Evolutionary conservation across 1,140 invertebrate species (phyloP).

Genomic region (Monochamus saltuarius): DNA sequence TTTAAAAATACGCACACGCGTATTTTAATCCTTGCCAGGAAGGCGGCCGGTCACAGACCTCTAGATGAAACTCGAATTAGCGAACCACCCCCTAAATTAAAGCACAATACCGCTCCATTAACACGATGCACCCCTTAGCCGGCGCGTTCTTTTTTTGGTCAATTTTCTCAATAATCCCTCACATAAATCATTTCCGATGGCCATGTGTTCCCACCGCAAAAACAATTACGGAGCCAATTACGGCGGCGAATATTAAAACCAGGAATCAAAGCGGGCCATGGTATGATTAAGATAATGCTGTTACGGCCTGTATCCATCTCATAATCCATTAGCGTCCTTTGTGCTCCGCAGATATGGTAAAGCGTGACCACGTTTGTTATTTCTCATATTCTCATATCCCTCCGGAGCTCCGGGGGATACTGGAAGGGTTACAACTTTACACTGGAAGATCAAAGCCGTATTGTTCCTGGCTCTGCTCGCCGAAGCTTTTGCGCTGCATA

Average conservation of each 20-base stretch:
- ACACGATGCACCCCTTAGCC: too few relatives aligned
- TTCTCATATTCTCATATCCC: constrained; percentile 1
- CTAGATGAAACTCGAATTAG: too few relatives aligned
- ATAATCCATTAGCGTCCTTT: constrained; percentile 40
- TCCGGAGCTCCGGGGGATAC: too few relatives aligned
- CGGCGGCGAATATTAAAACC: constrained; percentile 40
- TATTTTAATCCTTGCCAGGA: too few relatives aligned
- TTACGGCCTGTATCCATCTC: constrained; percentile 38
- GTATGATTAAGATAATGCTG: constrained; percentile 42
- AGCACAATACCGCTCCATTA: too few relatives aligned
- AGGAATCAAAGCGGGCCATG: constrained; percentile 38
- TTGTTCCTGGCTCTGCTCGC: too few relatives aligned
- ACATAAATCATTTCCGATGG: constrained; percentile 26
- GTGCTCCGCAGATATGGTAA: constrained; percentile 21
- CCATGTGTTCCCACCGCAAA: constrained; percentile 31
- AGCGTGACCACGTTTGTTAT: constrained; percentile 30
- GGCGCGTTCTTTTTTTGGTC: constrained; percentile 14
- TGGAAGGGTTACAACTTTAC: too few relatives aligned
- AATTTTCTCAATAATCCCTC: constrained; percentile 12
- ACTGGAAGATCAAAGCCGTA: too few relatives aligned
- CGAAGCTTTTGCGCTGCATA: too few relatives aligned
- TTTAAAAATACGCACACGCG: too few relatives aligned
- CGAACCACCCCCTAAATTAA: too few relatives aligned
- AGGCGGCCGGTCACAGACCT: too few relatives aligned
- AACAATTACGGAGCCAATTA: constrained; percentile 41